Conservation (phyloP, 2,113 vertebrate species). For the Tenrec ecaudatus region DNA sequence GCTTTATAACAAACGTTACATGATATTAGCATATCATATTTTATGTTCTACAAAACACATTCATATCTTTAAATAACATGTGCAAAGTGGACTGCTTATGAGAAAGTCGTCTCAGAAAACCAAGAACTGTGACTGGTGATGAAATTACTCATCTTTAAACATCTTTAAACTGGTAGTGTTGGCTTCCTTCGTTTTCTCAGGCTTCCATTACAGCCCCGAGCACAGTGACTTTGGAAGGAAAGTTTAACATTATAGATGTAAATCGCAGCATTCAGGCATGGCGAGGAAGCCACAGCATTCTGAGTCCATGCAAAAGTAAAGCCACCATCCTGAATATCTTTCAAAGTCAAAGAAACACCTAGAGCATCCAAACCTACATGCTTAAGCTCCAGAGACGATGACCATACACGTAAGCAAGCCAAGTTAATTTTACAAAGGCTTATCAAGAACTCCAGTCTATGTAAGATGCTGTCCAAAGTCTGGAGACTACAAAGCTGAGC, state of each 20-base stretch:
- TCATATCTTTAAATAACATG: background rate
- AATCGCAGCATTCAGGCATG: background rate
- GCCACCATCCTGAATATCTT: background rate
- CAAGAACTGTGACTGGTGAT: background rate
- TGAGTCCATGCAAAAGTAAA: slow-evolving; percentile 34
- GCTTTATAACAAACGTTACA: slow-evolving; percentile 45
- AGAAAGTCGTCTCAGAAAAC: slow-evolving; percentile 20
- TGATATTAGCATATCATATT: background rate
- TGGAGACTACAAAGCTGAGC: background rate
- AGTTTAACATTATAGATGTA: slow-evolving; percentile 15
- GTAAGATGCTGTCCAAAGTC: background rate
- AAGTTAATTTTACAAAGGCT: slow-evolving; percentile 15
- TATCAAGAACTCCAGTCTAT: background rate
- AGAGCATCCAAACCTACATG: background rate
- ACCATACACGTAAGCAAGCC: background rate
- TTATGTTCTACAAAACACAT: background rate
- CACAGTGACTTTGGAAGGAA: background rate
- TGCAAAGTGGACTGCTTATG: background rate
- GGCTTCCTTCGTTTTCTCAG: slow-evolving; percentile 54
- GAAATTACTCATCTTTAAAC: slow-evolving; percentile 34
- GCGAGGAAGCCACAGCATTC: slow-evolving; percentile 25
- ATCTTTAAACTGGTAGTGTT: slow-evolving; percentile 54
- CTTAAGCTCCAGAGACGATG: background rate
- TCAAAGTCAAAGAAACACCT: slow-evolving; percentile 12
- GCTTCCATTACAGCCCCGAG: background rate